Evolutionary conservation across 1,140 invertebrate species (phyloP), one percentile per base, ranked within the genome.

Genomic region (Drosophila nigromelanica): DNA sequence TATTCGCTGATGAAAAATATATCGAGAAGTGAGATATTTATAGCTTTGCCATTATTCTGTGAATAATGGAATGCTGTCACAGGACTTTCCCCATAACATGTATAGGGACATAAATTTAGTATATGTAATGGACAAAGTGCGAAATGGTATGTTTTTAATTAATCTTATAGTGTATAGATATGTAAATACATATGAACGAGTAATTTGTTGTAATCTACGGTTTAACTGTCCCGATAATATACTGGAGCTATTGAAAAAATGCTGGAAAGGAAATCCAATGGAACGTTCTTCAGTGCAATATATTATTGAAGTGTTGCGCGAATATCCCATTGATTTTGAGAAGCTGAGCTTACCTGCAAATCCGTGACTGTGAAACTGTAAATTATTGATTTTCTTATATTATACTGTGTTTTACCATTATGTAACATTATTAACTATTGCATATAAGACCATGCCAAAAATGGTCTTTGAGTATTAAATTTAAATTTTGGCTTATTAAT

Each of bases 1-100:
- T 60, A 33, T 59, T 50, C n/a, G n/a, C 21, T 12, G 58, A 39
- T 3, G 0, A 24, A 2, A 43, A 30, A 11, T 69, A 69, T 12
- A 51, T 37, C 5, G 43, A 12, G 11, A 74, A 74, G 43, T 69
- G 66, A 40, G 71, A 74, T 42, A 58, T 70, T 10, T 74, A 30
- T n/a, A 74, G 71, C 42, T 74, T 21, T 51, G 24, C n/a, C 6
- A 43, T 74, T 5, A 43, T 40, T 0, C 4, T 70, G 6, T 62
- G 43, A 43, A n/a, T n/a, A n/a, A n/a, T n/a, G 71, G 70, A 30
- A 43, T 74, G 21, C n/a, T 70, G 7, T 37, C 64, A 8, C 43
- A 58, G 6, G 10, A 39, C 4, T n/a, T 42, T 8, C 66, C 71
- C 0, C 70, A 37, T 56, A 1, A 24, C 0, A 45, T 0, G 0